Conservation (phyloP, 2,888 invertebrate species). For the Antheraea assamensis region DNA sequence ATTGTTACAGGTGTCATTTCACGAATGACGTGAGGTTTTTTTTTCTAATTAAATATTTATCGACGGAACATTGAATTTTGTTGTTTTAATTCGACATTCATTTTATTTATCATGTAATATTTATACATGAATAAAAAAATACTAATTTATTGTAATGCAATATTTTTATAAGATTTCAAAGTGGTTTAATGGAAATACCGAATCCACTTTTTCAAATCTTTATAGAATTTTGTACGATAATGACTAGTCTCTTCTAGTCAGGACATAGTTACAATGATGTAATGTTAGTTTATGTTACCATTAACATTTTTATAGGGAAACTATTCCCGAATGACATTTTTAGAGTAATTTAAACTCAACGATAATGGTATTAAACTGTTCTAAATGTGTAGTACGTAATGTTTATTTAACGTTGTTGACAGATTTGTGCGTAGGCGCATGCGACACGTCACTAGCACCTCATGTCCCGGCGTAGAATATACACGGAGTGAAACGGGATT, state of each 20-base stretch:
- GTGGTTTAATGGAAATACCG: not conserved
- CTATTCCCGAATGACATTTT: not conserved
- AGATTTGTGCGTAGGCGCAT: slow-evolving; percentile 20
- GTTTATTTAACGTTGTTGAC: slow-evolving; percentile 5
- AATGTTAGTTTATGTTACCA: not conserved
- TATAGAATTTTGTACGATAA: not conserved
- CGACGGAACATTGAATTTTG: not conserved
- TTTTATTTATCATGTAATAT: not conserved
- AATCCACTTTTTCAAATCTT: not conserved
- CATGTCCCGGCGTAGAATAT: not conserved
- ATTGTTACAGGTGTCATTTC: slow-evolving; percentile 69
- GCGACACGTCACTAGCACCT: slow-evolving; percentile 22
- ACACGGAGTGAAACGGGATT: slow-evolving; percentile 15
- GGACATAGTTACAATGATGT: not conserved
- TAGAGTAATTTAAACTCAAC: not conserved
- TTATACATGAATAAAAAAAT: not conserved
- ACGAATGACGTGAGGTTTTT: slow-evolving; percentile 39
- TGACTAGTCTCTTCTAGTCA: not conserved
- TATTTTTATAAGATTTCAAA: not conserved
- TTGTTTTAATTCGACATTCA: not conserved
- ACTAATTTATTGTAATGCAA: not conserved
- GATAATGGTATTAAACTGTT: not conserved
- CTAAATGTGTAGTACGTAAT: not conserved
- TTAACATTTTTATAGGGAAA: not conserved
- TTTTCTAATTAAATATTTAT: not conserved